Base-by-base conservation (phyloP, 2,888 invertebrate genomes). In the Phragmatobia fuliginosa region DNA sequence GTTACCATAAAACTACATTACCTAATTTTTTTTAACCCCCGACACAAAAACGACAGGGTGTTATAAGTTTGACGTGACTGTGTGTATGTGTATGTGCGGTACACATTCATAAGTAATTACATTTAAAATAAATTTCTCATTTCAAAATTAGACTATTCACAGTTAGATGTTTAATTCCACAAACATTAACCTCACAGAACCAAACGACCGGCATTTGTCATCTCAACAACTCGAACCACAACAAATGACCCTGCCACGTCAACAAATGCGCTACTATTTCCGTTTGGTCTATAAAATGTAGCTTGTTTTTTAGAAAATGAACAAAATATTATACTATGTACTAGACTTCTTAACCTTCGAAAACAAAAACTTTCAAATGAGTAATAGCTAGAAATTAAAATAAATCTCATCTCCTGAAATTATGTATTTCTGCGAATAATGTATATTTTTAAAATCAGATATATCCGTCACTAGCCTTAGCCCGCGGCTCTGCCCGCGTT, bases 211-310 rank as follows among this genome's bases (percentile, higher is more conserved):
- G 69, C 75, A 82, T 83, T 80, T 79, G 78, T 83, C 78, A 78
- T 79, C 81, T 79, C 62, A 8, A 63, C 63, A 49, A 38, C 52
- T 11, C 56, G 32, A 70, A 68, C 69, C 66, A 68, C 61, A 79
- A 87, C 83, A 86, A 87, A 87, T 86, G 69, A 79, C 65, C 75
- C 82, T 78, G 79, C 86, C 83, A 83, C 78, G 72, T 80, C 78
- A 68, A 77, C 81, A 79, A 79, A 81, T 76, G 77, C 67, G 68
- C 70, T 67, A 66, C 70, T 72, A 74, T 72, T 75, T 32, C 62
- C 31, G 41, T 49, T 62, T 49, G 38, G 38, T 62, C 72, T 73
- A 70, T 74, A 71, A 78, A 66, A 75, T 76, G 74, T 78, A 70
- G 28, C 8, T 62, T 62, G 16, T 74, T 77, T 76, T 76, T 74